A percentile compares a stretch with the other conserved stretches of the same genome.
Evolutionary conservation across 2,888 invertebrate species (phyloP).

Genomic region (Spodoptera littoralis): DNA sequence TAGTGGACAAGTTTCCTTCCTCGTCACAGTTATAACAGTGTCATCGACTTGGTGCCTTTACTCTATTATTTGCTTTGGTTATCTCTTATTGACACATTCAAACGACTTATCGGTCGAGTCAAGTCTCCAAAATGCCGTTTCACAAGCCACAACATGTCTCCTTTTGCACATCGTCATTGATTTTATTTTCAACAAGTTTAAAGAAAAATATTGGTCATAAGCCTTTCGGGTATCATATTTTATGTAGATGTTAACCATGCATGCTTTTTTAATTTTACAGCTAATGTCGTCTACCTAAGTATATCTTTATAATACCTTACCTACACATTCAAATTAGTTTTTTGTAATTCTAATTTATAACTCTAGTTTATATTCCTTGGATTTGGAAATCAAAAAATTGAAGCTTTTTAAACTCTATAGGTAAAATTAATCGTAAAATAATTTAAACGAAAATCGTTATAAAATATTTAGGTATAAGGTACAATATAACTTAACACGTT

Average conservation of each 20-base stretch:
- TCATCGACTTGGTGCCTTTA: constrained; percentile 77
- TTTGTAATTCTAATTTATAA: constrained; percentile 35
- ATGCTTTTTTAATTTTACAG: constrained; percentile 9
- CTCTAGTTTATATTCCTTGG: constrained; percentile 26
- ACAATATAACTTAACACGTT: too few species aligned
- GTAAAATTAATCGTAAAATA: too few species aligned
- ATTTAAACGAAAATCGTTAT: too few species aligned
- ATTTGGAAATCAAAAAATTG: constrained; percentile 13
- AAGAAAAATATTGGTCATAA: constrained; percentile 26
- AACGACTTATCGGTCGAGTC: constrained; percentile 83
- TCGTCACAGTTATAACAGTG: constrained; percentile 70
- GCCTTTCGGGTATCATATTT: constrained; percentile 9
- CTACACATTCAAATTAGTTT: constrained; percentile 30
- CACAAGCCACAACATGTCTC: constrained; percentile 49
- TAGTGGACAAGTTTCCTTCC: constrained; percentile 50
- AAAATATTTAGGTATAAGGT: too few species aligned
- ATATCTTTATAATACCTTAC: constrained; percentile 16
- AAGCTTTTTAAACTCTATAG: too few species aligned
- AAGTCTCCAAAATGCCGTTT: constrained; percentile 71
- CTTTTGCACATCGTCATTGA: constrained; percentile 51
- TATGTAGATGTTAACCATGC: background rate
- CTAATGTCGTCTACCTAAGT: constrained; percentile 10
- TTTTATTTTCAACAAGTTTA: constrained; percentile 44
- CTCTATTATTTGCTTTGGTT: constrained; percentile 80
- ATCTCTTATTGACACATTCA: constrained; percentile 85